phyloP scores from a whole-genome alignment of 2,113 vertebrate genomes.

The Leptodactylus fuscus region DNA sequence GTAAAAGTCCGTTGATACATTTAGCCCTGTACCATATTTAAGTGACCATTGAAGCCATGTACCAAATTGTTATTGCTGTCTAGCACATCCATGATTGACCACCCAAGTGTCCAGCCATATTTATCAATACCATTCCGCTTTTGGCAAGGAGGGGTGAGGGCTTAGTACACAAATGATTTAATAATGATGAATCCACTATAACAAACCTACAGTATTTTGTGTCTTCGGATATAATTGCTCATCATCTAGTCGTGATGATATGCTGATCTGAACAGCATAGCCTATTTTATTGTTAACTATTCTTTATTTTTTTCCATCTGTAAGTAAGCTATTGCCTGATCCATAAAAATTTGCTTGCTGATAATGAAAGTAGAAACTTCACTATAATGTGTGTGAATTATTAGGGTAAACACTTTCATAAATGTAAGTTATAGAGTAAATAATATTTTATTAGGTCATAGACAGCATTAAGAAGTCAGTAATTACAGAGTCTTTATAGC shows the following conservation, averaged over 20 bases:
- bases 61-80: no score
- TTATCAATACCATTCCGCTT: no score
- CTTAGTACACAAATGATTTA: no score
- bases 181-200: no score
- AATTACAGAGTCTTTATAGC: background rate
- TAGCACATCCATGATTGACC: no score
- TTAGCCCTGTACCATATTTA: no score
- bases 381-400: no score
- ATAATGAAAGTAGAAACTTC: background rate
- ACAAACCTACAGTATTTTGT: no score
- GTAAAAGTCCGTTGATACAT: no score
- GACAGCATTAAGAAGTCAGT: background rate
- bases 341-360: background rate
- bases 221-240: background rate
- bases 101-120: no score
- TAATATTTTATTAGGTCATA: constrained; percentile 17
- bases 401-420: background rate
- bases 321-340: background rate
- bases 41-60: no score
- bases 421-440: background rate
- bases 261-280: background rate
- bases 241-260: background rate
- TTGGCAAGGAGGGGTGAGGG: no score
- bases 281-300: background rate
- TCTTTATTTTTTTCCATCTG: background rate